Percentiles rank a stretch among this genome's conserved stretches.
Evolutionary conservation across 1,140 invertebrate genomes (phyloP).

Genomic region (Brachionus plicatilis): DNA sequence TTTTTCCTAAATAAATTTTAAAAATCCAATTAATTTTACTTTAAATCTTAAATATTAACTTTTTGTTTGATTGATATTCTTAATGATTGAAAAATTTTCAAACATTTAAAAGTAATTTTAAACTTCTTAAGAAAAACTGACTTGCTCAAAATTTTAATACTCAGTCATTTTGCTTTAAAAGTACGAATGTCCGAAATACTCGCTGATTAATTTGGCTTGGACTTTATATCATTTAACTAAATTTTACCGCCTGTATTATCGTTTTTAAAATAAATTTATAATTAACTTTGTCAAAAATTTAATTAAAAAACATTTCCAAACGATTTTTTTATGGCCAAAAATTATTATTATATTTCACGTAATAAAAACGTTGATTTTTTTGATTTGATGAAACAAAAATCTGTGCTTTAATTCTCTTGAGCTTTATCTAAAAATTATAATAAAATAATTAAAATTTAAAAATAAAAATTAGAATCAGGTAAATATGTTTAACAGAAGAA

Average conservation of each 20-base stretch:
- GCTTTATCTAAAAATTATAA: conserved; percentile 2
- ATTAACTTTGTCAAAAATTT: neutral
- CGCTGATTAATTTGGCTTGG: neutral
- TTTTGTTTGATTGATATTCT: neutral
- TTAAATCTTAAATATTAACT: too few relatives aligned
- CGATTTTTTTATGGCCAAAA: neutral
- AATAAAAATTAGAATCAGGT: neutral
- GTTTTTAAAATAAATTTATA: neutral
- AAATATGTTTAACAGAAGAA: neutral
- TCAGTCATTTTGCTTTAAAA: neutral
- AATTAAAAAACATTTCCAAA: neutral
- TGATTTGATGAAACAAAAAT: neutral
- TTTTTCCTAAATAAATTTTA: neutral
- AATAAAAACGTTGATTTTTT: neutral
- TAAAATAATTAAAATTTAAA: neutral
- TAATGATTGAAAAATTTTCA: neutral
- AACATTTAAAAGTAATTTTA: neutral
- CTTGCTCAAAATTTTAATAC: neutral
- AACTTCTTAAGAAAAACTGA: neutral
- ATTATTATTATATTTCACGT: neutral
- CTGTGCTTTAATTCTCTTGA: neutral
- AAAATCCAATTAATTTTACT: neutral
- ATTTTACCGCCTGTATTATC: neutral
- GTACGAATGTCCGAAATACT: neutral
- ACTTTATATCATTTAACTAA: neutral